A percentile compares a stretch with the other conserved stretches of the same genome.
phyloP scores from a whole-genome alignment of 2,888 invertebrate species.

The Gasteruption jaculator region DNA sequence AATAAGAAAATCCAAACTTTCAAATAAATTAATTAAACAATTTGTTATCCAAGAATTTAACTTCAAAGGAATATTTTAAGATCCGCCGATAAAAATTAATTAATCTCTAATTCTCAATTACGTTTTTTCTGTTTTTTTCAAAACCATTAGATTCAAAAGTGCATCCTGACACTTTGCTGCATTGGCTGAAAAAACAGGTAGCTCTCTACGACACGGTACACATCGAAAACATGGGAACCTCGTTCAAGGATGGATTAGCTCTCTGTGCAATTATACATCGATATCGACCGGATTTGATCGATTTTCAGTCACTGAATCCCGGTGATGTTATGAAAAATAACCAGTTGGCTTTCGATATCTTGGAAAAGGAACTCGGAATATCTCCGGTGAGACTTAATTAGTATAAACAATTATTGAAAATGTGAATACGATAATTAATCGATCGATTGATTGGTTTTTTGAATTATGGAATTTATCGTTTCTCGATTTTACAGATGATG shows the following conservation, averaged over 20 bases:
- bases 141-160: constrained; percentile 69
- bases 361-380: constrained; percentile 79
- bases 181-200: constrained; percentile 74
- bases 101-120: no score
- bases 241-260: constrained; percentile 66
- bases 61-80: no score
- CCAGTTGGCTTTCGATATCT: constrained; percentile 78
- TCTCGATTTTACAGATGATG: constrained; percentile 55
- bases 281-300: constrained; percentile 87
- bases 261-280: constrained; percentile 74
- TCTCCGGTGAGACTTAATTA: constrained; percentile 51
- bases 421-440: constrained; percentile 7
- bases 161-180: constrained; percentile 69
- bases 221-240: constrained; percentile 65
- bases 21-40: no score
- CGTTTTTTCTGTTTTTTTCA: no score
- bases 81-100: no score
- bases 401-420: neutral
- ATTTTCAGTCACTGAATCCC: constrained; percentile 64
- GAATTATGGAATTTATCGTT: constrained; percentile 12
- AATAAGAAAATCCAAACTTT: no score
- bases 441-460: constrained; percentile 8
- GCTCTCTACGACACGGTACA: constrained; percentile 60
- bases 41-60: no score
- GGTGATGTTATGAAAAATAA: constrained; percentile 67